Evolutionary conservation across 2,797 vertebrate species (phyloP).

Genomic region (Erethizon dorsatum): DNA sequence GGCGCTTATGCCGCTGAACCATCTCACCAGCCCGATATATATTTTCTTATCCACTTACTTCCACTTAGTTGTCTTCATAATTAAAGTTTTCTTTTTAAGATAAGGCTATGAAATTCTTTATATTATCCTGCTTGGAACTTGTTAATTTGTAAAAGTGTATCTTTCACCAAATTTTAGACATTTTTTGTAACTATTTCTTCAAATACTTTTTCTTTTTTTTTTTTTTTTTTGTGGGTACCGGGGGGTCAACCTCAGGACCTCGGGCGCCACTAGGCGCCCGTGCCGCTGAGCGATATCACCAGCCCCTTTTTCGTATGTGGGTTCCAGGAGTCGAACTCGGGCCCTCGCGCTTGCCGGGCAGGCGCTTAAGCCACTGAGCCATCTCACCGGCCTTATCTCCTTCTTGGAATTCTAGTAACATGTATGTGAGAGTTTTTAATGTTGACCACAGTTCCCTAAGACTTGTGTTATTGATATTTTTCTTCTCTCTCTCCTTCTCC

Average conservation of each 20-base stretch:
- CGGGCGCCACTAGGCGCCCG: too few relatives aligned
- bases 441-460: not conserved
- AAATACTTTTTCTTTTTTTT: constrained; percentile 12
- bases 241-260: too few relatives aligned
- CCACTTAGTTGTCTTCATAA: not conserved
- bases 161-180: not conserved
- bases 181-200: constrained; percentile 8
- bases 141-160: constrained; percentile 9
- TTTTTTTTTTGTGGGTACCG: too few relatives aligned
- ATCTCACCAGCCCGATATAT: too few relatives aligned
- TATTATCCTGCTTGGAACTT: not conserved
- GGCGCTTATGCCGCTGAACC: too few relatives aligned
- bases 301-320: too few relatives aligned
- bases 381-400: too few relatives aligned
- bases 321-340: too few relatives aligned
- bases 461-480: not conserved
- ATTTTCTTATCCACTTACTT: not conserved
- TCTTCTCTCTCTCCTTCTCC: too few relatives aligned
- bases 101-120: not conserved
- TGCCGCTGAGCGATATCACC: too few relatives aligned
- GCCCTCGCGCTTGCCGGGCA: too few relatives aligned
- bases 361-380: too few relatives aligned
- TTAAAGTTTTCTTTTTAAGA: not conserved
- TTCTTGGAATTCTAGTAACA: not conserved
- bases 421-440: not conserved